A percentile compares a stretch with the other conserved stretches of the same genome.
Conservation (phyloP, 2,797 vertebrate genomes). For the Diplodus sargus region DNA sequence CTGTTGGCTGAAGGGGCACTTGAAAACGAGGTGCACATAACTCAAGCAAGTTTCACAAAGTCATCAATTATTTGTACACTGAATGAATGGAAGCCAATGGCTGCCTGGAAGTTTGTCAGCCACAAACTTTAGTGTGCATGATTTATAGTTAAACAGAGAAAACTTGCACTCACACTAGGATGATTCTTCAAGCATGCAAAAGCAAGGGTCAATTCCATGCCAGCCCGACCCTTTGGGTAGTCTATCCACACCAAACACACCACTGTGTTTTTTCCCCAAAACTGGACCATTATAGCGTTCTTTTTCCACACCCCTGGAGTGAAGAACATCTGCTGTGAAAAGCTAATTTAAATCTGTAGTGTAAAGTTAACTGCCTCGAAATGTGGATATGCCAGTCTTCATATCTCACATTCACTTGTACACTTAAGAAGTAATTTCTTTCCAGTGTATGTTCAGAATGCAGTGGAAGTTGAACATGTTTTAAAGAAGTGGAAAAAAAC, state of each 20-base stretch:
- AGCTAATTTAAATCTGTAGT: slow-evolving; percentile 31
- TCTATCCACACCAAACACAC: slow-evolving; percentile 3
- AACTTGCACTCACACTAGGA: neutral
- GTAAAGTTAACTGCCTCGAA: neutral
- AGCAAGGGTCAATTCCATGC: neutral
- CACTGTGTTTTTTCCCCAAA: neutral
- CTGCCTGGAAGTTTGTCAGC: neutral
- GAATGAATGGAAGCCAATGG: neutral
- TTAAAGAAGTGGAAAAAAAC: slow-evolving; percentile 4
- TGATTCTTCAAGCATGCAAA: neutral
- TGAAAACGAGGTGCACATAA: too few species aligned
- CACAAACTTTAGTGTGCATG: neutral
- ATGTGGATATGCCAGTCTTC: slow-evolving; percentile 1
- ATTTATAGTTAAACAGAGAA: neutral
- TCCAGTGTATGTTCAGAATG: neutral
- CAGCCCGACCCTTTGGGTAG: neutral
- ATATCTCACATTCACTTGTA: slow-evolving; percentile 1
- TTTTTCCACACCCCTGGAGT: slow-evolving; percentile 6
- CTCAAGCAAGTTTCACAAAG: neutral
- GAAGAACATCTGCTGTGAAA: slow-evolving; percentile 35
- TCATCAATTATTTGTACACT: neutral
- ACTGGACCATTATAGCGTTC: slow-evolving; percentile 12
- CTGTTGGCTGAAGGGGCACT: too few species aligned
- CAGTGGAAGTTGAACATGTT: slow-evolving; percentile 19
- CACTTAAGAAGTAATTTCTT: neutral